These are phyloP conservation scores for Thunnus thynnus DNA, from an alignment of 2,113 vertebrate species.

Conservation along the genomic window DNA sequence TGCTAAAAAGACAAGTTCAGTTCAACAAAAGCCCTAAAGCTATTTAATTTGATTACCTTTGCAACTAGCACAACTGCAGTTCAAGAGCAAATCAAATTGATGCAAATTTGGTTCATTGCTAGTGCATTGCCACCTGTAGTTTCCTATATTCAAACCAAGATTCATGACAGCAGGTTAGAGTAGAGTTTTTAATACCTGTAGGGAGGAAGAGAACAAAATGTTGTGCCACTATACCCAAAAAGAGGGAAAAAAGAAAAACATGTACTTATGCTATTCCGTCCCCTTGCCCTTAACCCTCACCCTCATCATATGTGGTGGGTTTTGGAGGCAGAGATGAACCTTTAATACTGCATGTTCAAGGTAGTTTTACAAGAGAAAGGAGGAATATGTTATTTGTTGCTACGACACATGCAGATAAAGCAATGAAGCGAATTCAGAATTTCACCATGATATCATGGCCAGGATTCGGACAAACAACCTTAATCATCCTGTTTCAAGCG, in stretches of 20 bases:
- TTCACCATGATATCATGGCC: neutral
- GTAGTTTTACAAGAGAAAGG: too few relatives aligned
- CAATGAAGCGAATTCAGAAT: neutral
- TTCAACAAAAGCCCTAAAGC: neutral
- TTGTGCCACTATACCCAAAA: neutral
- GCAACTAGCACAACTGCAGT: neutral
- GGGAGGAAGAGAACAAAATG: neutral
- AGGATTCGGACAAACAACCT: neutral
- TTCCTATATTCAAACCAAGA: neutral
- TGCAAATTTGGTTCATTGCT: neutral
- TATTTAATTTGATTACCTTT: neutral
- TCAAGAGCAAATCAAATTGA: neutral
- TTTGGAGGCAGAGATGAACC: too few relatives aligned
- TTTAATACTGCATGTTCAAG: too few relatives aligned
- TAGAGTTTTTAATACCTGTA: neutral
- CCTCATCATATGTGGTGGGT: too few relatives aligned
- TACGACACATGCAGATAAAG: too few relatives aligned
- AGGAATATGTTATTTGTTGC: too few relatives aligned
- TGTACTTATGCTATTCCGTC: conserved; percentile 3
- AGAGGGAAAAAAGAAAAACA: conserved; percentile 11
- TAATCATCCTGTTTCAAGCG: too few relatives aligned
- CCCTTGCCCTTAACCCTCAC: neutral
- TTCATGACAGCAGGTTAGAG: neutral
- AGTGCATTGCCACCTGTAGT: neutral
- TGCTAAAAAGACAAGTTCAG: neutral